Conservation (phyloP, 2,888 invertebrate species). For the Agrotis segetum region DNA sequence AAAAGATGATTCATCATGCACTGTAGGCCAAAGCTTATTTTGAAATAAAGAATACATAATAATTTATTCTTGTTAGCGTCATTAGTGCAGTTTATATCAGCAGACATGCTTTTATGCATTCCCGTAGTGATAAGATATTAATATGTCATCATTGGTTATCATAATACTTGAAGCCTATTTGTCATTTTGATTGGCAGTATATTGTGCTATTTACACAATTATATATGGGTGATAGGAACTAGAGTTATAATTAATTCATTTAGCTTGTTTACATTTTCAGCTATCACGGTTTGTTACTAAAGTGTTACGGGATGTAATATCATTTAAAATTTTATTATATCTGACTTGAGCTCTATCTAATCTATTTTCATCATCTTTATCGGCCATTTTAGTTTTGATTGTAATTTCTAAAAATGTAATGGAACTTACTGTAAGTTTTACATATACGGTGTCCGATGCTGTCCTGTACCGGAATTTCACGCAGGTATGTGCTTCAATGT, state of each 20-base stretch:
- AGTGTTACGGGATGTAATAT: no score
- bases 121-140: background rate
- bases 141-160: background rate
- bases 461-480: constrained; percentile 82
- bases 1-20: no score
- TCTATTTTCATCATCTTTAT: constrained; percentile 5
- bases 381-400: background rate
- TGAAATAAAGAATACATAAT: no score
- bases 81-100: background rate
- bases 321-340: background rate
- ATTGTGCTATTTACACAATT: constrained; percentile 20
- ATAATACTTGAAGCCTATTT: background rate
- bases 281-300: no score
- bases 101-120: background rate
- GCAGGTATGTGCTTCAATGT: constrained; percentile 83
- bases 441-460: constrained; percentile 77
- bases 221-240: constrained; percentile 14
- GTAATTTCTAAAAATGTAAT: background rate
- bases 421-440: constrained; percentile 81
- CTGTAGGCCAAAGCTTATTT: no score
- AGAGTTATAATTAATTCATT: constrained; percentile 18
- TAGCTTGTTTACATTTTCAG: constrained; percentile 11
- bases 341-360: constrained; percentile 12
- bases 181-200: constrained; percentile 34
- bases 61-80: no score